Conservation (phyloP, 2,113 vertebrate species). For the Sorex araneus region DNA sequence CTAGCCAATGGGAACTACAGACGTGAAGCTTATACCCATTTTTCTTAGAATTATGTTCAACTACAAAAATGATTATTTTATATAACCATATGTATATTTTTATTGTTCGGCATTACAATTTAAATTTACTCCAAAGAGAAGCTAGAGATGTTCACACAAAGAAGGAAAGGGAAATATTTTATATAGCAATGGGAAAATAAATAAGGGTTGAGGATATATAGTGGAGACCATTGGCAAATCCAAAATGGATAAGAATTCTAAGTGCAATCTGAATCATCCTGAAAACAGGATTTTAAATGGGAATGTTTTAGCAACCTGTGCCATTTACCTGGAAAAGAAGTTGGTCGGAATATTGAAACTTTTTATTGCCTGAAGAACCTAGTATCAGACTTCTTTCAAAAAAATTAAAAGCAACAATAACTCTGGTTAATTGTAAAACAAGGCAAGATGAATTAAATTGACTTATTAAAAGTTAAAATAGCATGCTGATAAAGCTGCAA, state of each 20-base stretch:
- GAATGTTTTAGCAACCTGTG: slow-evolving; percentile 47
- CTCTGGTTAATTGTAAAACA: slow-evolving; percentile 46
- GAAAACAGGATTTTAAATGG: slow-evolving; percentile 14
- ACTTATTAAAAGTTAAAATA: slow-evolving; percentile 73
- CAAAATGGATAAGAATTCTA: slow-evolving; percentile 58
- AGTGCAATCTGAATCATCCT: slow-evolving; percentile 37
- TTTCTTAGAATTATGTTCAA: slow-evolving; percentile 68
- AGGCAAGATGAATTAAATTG: slow-evolving; percentile 61
- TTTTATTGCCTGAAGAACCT: slow-evolving; percentile 38
- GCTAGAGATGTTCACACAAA: slow-evolving; percentile 13
- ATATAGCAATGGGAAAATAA: not conserved
- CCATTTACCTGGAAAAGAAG: slow-evolving; percentile 43
- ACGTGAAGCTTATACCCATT: not conserved
- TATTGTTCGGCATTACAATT: slow-evolving; percentile 58
- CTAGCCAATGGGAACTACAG: slow-evolving; percentile 60
- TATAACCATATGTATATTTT: slow-evolving; percentile 23
- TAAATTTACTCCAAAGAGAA: slow-evolving; percentile 63
- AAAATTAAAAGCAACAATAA: not conserved
- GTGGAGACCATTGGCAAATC: slow-evolving; percentile 39
- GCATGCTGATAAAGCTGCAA: slow-evolving; percentile 61
- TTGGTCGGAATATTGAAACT: not conserved
- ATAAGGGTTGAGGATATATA: not conserved
- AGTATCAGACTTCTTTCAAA: not conserved
- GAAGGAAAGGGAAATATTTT: not conserved
- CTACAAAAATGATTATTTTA: slow-evolving; percentile 59